These are phyloP conservation scores for Sinonovacula constricta DNA, from an alignment of 1,140 invertebrate species.

Conservation along the genomic window DNA sequence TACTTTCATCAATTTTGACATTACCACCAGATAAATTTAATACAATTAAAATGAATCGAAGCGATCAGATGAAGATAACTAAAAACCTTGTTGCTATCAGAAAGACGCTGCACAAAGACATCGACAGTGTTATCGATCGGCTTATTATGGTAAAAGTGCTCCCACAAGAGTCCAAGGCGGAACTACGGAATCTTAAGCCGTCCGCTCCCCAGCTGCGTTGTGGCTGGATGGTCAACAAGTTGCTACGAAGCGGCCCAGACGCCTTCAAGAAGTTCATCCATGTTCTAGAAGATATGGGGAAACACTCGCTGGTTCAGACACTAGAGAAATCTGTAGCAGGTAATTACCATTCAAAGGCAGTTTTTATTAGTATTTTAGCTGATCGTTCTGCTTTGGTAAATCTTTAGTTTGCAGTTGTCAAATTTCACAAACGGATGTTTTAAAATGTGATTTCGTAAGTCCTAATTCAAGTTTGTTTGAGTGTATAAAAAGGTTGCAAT, in stretches of 20 bases:
- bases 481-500: neutral
- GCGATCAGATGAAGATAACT: constrained; percentile 28
- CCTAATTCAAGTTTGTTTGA: neutral
- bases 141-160: constrained; percentile 5
- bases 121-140: neutral
- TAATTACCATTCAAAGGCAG: neutral
- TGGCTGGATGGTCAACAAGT: constrained; percentile 8
- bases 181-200: neutral
- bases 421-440: neutral
- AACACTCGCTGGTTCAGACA: neutral
- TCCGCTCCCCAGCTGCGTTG: neutral
- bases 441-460: neutral
- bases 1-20: too few relatives aligned
- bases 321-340: constrained; percentile 16
- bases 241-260: constrained; percentile 21
- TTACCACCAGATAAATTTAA: too few relatives aligned
- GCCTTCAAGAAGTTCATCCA: constrained; percentile 5
- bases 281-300: constrained; percentile 15
- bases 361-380: neutral
- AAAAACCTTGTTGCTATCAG: constrained; percentile 7
- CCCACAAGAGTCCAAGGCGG: neutral
- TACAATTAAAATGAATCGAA: constrained; percentile 20
- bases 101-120: constrained; percentile 18
- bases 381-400: neutral
- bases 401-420: neutral